Percentiles rank a stretch among this genome's conserved stretches.
These are phyloP conservation scores for Sardina pilchardus DNA, from an alignment of 2,113 vertebrate genomes.

Conservation along the genomic window DNA sequence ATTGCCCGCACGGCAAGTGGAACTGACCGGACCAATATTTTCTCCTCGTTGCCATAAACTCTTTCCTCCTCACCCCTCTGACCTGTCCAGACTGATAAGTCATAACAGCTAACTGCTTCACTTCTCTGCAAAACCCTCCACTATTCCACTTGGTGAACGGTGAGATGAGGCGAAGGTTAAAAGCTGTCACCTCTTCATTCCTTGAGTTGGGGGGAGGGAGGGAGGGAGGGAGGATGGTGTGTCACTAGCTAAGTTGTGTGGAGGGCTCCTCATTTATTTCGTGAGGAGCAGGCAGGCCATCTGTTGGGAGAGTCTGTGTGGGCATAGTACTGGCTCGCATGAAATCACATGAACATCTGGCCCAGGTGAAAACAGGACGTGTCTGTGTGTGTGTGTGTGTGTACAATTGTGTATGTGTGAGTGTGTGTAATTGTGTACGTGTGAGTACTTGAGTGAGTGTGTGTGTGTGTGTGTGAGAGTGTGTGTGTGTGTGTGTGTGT, in stretches of 20 bases:
- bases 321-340: constrained; percentile 10
- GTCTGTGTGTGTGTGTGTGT: not conserved
- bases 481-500: not conserved
- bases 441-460: too few relatives aligned
- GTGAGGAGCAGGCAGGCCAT: constrained; percentile 20
- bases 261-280: constrained; percentile 8
- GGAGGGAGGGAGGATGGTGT: not conserved
- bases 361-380: constrained; percentile 26
- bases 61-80: not conserved
- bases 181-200: not conserved
- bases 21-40: not conserved
- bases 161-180: not conserved
- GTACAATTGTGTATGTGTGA: too few relatives aligned
- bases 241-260: constrained; percentile 9
- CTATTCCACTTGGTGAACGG: not conserved
- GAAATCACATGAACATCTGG: constrained; percentile 42
- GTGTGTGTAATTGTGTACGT: too few relatives aligned
- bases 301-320: constrained; percentile 36
- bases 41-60: not conserved
- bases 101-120: not conserved
- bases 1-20: not conserved
- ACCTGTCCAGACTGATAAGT: not conserved
- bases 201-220: constrained; percentile 1
- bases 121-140: not conserved
- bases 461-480: not conserved